Conservation (phyloP, 2,113 vertebrate genomes). For the Mellivora capensis region DNA sequence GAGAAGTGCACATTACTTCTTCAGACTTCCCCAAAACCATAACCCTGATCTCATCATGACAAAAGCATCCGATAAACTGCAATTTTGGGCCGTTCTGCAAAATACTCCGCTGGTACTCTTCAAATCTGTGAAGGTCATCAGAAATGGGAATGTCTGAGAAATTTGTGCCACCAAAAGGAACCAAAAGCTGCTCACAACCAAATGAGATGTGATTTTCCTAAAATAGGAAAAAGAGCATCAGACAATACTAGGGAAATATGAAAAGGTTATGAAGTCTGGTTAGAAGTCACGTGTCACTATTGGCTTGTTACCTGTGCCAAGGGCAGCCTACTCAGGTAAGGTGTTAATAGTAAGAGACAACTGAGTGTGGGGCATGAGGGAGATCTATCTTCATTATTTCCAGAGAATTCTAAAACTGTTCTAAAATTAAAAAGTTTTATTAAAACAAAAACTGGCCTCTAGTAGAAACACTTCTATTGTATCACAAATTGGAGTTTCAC, state of each 20-base stretch:
- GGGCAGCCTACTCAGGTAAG: rapidly evolving
- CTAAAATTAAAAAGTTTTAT: neutral
- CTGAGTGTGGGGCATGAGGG: too few species aligned
- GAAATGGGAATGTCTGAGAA: neutral
- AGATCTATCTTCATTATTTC: neutral
- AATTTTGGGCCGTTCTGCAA: neutral
- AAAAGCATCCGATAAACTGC: neutral
- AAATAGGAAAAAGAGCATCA: too few species aligned
- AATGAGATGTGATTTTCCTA: neutral
- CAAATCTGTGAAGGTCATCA: neutral
- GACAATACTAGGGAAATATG: neutral
- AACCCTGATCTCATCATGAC: too few species aligned
- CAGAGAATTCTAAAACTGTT: neutral
- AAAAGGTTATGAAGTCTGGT: neutral
- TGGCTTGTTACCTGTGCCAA: neutral
- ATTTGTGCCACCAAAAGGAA: rapidly evolving
- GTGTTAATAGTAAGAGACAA: neutral
- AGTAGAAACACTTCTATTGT: neutral
- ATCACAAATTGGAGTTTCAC: neutral
- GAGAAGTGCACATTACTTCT: rapidly evolving
- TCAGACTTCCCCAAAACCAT: neutral
- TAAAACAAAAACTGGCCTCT: neutral
- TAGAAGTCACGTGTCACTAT: too few species aligned
- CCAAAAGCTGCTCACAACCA: too few species aligned
- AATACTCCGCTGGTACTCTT: rapidly evolving